A percentile compares a stretch with the other conserved stretches of the same genome.
Evolutionary conservation across 2,888 invertebrate genomes (phyloP).

Genomic region (Hyposoter dolosus): DNA sequence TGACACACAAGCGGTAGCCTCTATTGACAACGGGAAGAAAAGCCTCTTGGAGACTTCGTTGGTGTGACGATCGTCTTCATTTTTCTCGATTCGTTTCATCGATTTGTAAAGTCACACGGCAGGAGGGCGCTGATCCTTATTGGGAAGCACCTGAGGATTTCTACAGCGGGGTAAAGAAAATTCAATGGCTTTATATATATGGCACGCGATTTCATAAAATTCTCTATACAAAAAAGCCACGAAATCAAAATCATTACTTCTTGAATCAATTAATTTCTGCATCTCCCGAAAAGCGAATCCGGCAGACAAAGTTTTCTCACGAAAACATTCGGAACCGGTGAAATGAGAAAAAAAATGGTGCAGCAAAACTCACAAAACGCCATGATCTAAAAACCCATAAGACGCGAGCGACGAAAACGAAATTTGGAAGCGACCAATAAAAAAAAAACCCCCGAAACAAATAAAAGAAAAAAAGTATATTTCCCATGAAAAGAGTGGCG

Average conservation of each 20-base stretch:
- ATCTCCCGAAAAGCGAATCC: neutral
- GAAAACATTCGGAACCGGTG: neutral
- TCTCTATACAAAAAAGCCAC: neutral
- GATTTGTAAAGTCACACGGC: conserved; percentile 31
- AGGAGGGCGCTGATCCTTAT: conserved; percentile 1
- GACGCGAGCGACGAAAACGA: too few relatives aligned
- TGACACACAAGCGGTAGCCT: conserved; percentile 34
- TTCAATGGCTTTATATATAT: conserved; percentile 63
- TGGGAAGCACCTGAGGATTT: conserved; percentile 17
- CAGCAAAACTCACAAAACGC: neutral
- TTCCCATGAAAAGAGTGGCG: conserved; percentile 28
- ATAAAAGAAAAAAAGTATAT: neutral
- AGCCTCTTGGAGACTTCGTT: conserved; percentile 18
- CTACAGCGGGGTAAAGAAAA: conserved; percentile 34
- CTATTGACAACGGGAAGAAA: conserved; percentile 40
- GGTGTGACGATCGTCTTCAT: conserved; percentile 33
- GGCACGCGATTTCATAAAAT: conserved; percentile 71
- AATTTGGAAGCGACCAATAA: neutral
- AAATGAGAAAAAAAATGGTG: neutral
- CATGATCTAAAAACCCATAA: neutral
- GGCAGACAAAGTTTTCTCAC: neutral
- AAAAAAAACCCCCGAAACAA: neutral
- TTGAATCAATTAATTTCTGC: conserved; percentile 4
- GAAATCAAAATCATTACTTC: neutral
- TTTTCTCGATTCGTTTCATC: conserved; percentile 49